Percentiles rank a stretch among this genome's conserved stretches.
These are phyloP conservation scores for Papilio protenor DNA, from an alignment of 2,888 invertebrate genomes.

Conservation along the genomic window DNA sequence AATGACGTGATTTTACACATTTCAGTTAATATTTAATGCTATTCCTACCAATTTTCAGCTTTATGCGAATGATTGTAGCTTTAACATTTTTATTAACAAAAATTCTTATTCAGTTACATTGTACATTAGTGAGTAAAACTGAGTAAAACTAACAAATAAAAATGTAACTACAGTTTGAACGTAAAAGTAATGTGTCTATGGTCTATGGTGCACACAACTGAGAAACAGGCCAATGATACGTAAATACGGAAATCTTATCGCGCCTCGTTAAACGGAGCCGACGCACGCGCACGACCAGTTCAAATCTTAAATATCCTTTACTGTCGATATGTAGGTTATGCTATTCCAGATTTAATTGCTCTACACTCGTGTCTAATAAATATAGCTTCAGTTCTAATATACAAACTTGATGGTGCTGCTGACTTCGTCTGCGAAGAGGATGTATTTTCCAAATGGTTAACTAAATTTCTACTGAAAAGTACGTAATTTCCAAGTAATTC, in stretches of 20 bases:
- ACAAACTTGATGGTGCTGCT: background rate
- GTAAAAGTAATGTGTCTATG: conserved; percentile 24
- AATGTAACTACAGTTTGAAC: conserved; percentile 23
- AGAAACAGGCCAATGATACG: conserved; percentile 38
- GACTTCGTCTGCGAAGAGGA: background rate
- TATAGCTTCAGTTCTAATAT: background rate
- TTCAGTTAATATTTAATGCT: no score
- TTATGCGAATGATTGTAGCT: background rate
- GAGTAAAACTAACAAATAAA: conserved; percentile 26
- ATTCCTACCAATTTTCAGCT: background rate
- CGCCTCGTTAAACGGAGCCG: conserved; percentile 30
- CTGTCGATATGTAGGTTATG: conserved; percentile 21
- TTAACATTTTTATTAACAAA: background rate
- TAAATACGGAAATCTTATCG: conserved; percentile 44
- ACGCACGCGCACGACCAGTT: background rate
- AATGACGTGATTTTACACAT: no score
- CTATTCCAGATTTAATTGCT: conserved; percentile 20
- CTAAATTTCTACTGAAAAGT: no score
- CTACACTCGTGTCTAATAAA: background rate
- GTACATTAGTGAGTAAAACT: conserved; percentile 3
- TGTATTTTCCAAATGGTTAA: no score
- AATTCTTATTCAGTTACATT: background rate
- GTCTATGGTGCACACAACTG: conserved; percentile 23
- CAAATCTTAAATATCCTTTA: conserved; percentile 23
- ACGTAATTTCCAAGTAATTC: no score